Conservation (phyloP, 2,113 vertebrate species). For the Oreocharis arfaki region DNA sequence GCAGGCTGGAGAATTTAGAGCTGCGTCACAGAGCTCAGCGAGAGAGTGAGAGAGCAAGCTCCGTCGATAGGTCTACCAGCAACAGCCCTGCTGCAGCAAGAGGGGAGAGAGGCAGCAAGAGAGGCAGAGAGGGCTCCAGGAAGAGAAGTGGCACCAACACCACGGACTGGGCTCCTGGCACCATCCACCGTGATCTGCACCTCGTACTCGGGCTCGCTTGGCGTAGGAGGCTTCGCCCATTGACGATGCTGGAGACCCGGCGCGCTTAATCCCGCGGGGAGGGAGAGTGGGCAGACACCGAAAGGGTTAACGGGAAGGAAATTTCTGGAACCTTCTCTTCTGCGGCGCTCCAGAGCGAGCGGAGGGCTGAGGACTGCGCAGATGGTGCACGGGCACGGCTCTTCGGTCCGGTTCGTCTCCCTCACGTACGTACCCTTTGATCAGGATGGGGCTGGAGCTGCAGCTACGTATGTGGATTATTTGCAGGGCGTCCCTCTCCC, state of each 20-base stretch:
- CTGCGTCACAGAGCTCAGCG: slow-evolving; percentile 94
- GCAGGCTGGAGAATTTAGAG: slow-evolving; percentile 96
- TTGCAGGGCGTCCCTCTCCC: slow-evolving; percentile 55
- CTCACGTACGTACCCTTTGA: slow-evolving; percentile 70
- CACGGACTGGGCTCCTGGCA: slow-evolving; percentile 59
- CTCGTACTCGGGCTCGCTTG: slow-evolving; percentile 19
- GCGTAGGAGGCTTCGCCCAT: slow-evolving; percentile 62
- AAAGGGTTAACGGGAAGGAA: slow-evolving; percentile 80
- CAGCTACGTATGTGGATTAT: background rate
- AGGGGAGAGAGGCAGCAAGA: slow-evolving; percentile 76
- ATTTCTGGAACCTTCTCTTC: slow-evolving; percentile 86
- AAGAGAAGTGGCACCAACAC: slow-evolving; percentile 72
- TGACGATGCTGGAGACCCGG: slow-evolving; percentile 80
- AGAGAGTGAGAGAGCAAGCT: slow-evolving; percentile 73
- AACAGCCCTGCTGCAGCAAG: slow-evolving; percentile 84
- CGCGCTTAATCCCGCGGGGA: slow-evolving; percentile 70
- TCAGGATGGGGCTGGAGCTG: slow-evolving; percentile 61
- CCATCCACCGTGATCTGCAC: slow-evolving; percentile 5
- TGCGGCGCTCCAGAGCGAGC: slow-evolving; percentile 69
- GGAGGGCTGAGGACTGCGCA: slow-evolving; percentile 71
- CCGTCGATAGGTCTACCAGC: slow-evolving; percentile 81
- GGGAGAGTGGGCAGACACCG: slow-evolving; percentile 64
- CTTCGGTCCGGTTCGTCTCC: slow-evolving; percentile 56
- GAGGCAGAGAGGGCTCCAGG: slow-evolving; percentile 65
- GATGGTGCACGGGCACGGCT: slow-evolving; percentile 65